These are phyloP conservation scores for Aplochiton taeniatus DNA, from an alignment of 2,797 vertebrate genomes.

Conservation along the genomic window DNA sequence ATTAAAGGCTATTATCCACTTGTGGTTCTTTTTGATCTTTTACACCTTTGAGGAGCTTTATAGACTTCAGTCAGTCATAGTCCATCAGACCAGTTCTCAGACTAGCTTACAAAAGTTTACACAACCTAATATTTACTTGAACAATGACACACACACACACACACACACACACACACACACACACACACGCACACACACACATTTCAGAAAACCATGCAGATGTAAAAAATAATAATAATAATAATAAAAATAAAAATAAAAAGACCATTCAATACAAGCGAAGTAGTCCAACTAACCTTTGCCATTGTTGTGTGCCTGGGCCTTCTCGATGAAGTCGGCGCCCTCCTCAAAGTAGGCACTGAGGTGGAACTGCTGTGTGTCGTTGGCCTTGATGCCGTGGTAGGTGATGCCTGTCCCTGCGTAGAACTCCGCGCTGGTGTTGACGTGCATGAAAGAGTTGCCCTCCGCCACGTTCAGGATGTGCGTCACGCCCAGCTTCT, in stretches of 20 bases:
- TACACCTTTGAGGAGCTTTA: not conserved
- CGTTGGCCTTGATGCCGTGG: slow-evolving; percentile 92
- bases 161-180: not conserved
- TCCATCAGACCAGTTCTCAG: no score
- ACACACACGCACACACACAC: not conserved
- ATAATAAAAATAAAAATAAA: no score
- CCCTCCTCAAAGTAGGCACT: slow-evolving; percentile 95
- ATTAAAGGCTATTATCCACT: slow-evolving; percentile 11
- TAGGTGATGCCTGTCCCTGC: slow-evolving; percentile 90
- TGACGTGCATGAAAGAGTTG: slow-evolving; percentile 98
- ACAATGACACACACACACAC: not conserved
- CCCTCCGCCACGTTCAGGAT: slow-evolving; percentile 94
- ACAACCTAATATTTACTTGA: not conserved
- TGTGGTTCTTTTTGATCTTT: slow-evolving; percentile 10
- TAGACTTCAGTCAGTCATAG: no score
- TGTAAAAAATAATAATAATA: no score
- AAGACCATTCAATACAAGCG: no score
- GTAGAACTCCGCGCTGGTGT: slow-evolving; percentile 92
- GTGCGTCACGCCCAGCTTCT: slow-evolving; percentile 92
- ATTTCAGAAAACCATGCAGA: no score
- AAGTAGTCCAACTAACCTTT: slow-evolving; percentile 71
- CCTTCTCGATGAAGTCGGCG: slow-evolving; percentile 93
- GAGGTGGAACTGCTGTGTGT: slow-evolving; percentile 91
- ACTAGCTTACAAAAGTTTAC: no score
- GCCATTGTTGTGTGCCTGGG: slow-evolving; percentile 90